Evolutionary conservation across 2,888 invertebrate species (phyloP).

Genomic region (Tuta absoluta): DNA sequence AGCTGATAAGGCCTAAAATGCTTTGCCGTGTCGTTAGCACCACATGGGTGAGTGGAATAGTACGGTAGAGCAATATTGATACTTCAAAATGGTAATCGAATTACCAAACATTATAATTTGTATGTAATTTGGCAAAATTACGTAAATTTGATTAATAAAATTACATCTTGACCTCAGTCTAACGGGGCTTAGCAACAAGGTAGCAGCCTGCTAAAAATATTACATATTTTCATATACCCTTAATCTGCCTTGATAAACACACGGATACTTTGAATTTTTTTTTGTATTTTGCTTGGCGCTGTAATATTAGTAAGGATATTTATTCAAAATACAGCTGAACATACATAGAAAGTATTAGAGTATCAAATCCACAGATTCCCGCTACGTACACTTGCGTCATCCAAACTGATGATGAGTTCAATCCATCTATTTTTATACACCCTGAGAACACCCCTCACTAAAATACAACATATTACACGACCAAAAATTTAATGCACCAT

Average conservation of each 20-base stretch:
- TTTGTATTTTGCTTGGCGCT: too few species aligned
- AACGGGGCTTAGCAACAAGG: too few species aligned
- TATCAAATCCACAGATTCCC: slow-evolving; percentile 46
- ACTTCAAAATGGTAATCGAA: neutral
- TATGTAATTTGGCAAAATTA: neutral
- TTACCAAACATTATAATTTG: neutral
- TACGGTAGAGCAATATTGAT: neutral
- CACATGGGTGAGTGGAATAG: slow-evolving; percentile 7
- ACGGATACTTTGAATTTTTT: too few species aligned
- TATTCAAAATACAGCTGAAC: neutral
- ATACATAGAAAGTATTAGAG: slow-evolving; percentile 36
- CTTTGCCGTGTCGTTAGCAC: neutral
- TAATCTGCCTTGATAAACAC: too few species aligned
- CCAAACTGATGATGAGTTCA: slow-evolving; percentile 47
- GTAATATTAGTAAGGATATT: too few species aligned
- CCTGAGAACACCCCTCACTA: slow-evolving; percentile 46
- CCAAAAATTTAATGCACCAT: neutral
- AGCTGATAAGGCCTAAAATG: neutral
- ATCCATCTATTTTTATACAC: slow-evolving; percentile 61
- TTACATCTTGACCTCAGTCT: too few species aligned
- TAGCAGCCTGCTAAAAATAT: too few species aligned
- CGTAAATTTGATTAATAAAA: neutral
- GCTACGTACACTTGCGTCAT: slow-evolving; percentile 57
- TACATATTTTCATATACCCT: too few species aligned
- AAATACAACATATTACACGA: neutral